These are phyloP conservation scores for Heteromormyrus szaboi DNA, from an alignment of 2,797 vertebrate genomes.

Conservation along the genomic window DNA sequence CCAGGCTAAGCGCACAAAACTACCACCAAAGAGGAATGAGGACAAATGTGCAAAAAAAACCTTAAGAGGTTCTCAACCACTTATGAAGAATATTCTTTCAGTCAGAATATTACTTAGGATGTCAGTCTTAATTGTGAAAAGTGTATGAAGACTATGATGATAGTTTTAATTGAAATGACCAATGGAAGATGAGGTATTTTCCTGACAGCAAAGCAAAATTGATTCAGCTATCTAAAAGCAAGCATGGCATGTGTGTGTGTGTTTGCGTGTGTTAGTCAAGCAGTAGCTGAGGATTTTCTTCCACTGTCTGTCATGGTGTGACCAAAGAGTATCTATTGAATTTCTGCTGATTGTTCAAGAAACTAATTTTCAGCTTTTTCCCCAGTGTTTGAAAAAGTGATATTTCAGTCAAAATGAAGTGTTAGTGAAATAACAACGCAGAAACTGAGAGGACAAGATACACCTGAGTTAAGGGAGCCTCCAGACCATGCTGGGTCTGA, in stretches of 20 bases:
- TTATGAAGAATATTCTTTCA: neutral
- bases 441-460: neutral
- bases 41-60: neutral
- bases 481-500: neutral
- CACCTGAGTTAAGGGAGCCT: neutral
- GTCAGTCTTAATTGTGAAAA: neutral
- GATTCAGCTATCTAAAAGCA: neutral
- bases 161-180: neutral
- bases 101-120: neutral
- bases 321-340: neutral
- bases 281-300: neutral
- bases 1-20: neutral
- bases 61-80: neutral
- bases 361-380: neutral
- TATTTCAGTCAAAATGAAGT: neutral
- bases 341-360: neutral
- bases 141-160: neutral
- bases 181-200: neutral
- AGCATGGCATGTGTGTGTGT: neutral
- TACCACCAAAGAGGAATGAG: neutral
- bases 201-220: neutral
- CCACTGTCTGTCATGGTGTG: neutral
- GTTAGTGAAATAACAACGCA: neutral
- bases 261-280: neutral
- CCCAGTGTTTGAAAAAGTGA: neutral